Evolutionary conservation across 2,888 invertebrate species (phyloP), one percentile per base, ranked within the genome.

Genomic region (Caenorhabditis drosophilae): DNA sequence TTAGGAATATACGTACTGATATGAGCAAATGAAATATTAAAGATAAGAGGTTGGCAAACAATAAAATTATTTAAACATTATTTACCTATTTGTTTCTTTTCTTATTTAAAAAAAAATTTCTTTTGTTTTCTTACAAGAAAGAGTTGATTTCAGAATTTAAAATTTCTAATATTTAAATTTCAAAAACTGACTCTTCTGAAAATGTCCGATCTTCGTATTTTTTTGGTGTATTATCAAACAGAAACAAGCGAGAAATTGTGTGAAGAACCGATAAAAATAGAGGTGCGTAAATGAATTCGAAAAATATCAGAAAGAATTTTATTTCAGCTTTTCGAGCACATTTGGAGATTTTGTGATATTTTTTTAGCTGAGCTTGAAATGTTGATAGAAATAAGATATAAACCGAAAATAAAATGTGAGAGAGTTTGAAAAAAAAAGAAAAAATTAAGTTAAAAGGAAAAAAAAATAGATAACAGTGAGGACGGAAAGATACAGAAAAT

Each of bases 281-380:
- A 55, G 51, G 51, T 56, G n/a, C n/a, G n/a, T n/a, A n/a, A n/a
- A n/a, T n/a, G 46, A 22, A 26, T 27, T 20, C 1, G 6, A 1
- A 40, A 40, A 12, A 23, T n/a, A 23, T 23, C 46, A 53, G 15
- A n/a, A n/a, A n/a, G n/a, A n/a, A n/a, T n/a, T n/a, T n/a, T n/a
- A n/a, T n/a, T n/a, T n/a, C 50, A 60, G 60, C 18, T 56, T 31
- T 51, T 48, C 40, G 62, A 55, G 31, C 62, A 56, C 38, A 36
- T 51, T 22, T 62, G 62, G 62, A 46, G 51, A 20, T 55, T 55
- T 49, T 42, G 22, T 12, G 62, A 62, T 11, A 42, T 56, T 48
- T 52, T 62, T 4, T 45, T 34, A 18, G 38, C 48, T 12, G 62
- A 52, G 18, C 22, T 42, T 9, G 4, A 2, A n/a, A 15, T 4